Evolutionary conservation across 2,113 vertebrate genomes (phyloP).

Genomic region (Myocastor coypus): DNA sequence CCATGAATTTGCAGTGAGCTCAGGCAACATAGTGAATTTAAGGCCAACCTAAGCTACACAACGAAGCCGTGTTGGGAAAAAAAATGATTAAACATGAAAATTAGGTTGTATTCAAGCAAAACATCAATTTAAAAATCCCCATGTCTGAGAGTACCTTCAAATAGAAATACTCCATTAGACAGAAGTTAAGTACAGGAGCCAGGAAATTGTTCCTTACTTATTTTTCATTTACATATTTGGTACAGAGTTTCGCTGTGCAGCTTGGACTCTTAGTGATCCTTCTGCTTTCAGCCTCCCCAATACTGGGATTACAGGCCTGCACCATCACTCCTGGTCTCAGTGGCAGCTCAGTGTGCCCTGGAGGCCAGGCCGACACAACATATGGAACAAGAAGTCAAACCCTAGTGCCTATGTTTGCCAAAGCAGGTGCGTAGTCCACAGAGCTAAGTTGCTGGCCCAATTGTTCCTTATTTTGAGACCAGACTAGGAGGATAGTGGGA

Average conservation of each 20-base stretch:
- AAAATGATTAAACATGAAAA: not conserved
- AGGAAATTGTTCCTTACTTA: not conserved
- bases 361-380: too few species aligned
- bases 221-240: too few species aligned
- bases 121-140: slow-evolving; percentile 17
- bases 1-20: not conserved
- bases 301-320: too few species aligned
- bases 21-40: not conserved
- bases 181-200: not conserved
- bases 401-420: too few species aligned
- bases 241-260: too few species aligned
- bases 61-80: not conserved
- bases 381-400: too few species aligned
- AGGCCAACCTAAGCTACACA: not conserved
- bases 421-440: too few species aligned
- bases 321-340: too few species aligned
- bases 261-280: too few species aligned
- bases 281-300: too few species aligned
- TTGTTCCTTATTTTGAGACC: not conserved
- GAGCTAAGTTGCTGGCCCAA: too few species aligned
- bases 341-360: too few species aligned
- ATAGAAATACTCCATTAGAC: not conserved
- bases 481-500: not conserved
- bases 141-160: not conserved
- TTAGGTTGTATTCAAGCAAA: not conserved